phyloP scores from a whole-genome alignment of 2,113 vertebrate genomes.

The Eulemur rufifrons region DNA sequence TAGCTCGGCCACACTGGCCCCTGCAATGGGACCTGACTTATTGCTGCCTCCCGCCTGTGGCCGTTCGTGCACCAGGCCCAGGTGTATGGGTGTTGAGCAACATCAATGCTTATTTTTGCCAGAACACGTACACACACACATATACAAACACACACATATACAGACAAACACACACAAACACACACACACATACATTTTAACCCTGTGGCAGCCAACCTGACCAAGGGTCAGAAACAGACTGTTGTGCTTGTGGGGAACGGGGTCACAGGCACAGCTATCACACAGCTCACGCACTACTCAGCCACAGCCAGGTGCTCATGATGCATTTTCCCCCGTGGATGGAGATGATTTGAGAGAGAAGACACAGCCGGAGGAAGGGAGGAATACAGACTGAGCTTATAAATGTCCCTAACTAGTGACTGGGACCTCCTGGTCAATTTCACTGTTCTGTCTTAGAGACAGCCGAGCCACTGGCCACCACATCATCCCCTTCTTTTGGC shows the following conservation, averaged over 20 bases:
- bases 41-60: background rate
- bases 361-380: background rate
- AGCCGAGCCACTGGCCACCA: background rate
- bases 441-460: background rate
- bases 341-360: background rate
- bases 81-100: background rate
- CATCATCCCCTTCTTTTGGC: background rate
- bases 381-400: background rate
- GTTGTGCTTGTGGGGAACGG: background rate
- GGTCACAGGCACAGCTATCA: background rate
- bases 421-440: background rate
- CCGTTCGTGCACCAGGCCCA: background rate
- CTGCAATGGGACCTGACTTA: background rate
- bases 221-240: background rate
- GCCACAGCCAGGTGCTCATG: background rate
- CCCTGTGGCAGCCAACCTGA: background rate
- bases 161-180: background rate
- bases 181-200: background rate
- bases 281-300: background rate
- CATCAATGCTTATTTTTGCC: background rate
- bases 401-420: background rate
- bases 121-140: background rate
- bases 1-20: rapidly evolving
- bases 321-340: background rate
- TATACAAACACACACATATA: background rate